phyloP scores from a whole-genome alignment of 1,140 invertebrate genomes.

The Trichomalopsis sarcophagae region DNA sequence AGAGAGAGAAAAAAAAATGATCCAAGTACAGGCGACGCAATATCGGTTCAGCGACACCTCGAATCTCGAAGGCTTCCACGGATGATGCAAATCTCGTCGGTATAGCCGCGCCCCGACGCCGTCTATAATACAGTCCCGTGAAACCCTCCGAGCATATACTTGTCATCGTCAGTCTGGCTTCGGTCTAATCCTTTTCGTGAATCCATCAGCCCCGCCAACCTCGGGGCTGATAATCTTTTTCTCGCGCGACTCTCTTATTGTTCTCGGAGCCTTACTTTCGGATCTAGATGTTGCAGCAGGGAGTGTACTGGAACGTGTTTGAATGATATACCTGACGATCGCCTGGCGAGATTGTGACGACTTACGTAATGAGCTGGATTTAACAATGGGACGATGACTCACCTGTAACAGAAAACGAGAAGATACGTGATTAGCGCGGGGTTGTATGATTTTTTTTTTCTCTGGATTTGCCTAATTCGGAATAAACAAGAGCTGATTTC shows the following conservation, averaged over 20 bases:
- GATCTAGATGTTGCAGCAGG: neutral
- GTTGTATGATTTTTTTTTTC: neutral
- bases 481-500: too few relatives aligned
- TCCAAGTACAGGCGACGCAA: neutral
- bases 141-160: conserved; percentile 32
- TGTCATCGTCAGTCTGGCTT: conserved; percentile 41
- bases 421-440: neutral
- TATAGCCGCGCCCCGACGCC: too few relatives aligned
- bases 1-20: too few relatives aligned
- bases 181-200: conserved; percentile 39
- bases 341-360: too few relatives aligned
- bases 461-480: neutral
- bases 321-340: too few relatives aligned
- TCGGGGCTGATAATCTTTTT: neutral
- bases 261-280: too few relatives aligned
- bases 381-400: neutral
- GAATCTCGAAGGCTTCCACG: conserved; percentile 51
- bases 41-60: neutral
- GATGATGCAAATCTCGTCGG: conserved; percentile 53
- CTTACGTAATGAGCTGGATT: neutral
- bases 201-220: neutral
- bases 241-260: neutral
- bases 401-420: conserved; percentile 26
- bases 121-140: neutral
- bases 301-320: too few relatives aligned